Evolutionary conservation across 2,113 vertebrate genomes (phyloP).

Genomic region (Sialia sialis): DNA sequence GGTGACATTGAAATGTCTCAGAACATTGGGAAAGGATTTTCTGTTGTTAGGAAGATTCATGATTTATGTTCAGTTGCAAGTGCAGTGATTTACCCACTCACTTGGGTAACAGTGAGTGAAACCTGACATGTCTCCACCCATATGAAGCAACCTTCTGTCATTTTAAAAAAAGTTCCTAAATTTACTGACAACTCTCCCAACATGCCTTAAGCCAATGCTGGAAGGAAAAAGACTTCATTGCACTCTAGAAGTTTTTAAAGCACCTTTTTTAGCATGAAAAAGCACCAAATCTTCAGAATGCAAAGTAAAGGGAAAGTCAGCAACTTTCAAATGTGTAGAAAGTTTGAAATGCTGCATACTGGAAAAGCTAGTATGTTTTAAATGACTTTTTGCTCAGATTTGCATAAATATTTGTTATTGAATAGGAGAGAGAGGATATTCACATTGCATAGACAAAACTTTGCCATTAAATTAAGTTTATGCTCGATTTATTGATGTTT

Average conservation of each 20-base stretch:
- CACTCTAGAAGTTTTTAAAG: neutral
- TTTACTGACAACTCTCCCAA: neutral
- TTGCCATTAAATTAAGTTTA: neutral
- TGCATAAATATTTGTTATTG: neutral
- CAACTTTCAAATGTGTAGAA: neutral
- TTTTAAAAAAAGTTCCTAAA: neutral
- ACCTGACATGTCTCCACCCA: neutral
- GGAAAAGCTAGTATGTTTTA: neutral
- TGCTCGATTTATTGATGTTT: neutral
- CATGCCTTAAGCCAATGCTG: neutral
- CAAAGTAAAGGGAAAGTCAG: neutral
- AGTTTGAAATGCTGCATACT: neutral
- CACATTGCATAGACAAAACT: neutral
- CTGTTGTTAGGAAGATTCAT: neutral
- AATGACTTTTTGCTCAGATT: neutral
- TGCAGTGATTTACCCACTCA: neutral
- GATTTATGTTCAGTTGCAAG: neutral
- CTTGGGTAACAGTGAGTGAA: neutral
- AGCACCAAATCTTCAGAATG: neutral
- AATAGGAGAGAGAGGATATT: neutral
- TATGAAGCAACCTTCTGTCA: slow-evolving; percentile 16
- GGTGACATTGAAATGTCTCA: neutral
- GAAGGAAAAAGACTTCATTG: neutral
- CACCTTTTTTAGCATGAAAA: neutral
- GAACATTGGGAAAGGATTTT: neutral